These are phyloP conservation scores for Phasia obesa DNA, from an alignment of 2,888 invertebrate genomes.

Conservation along the genomic window DNA sequence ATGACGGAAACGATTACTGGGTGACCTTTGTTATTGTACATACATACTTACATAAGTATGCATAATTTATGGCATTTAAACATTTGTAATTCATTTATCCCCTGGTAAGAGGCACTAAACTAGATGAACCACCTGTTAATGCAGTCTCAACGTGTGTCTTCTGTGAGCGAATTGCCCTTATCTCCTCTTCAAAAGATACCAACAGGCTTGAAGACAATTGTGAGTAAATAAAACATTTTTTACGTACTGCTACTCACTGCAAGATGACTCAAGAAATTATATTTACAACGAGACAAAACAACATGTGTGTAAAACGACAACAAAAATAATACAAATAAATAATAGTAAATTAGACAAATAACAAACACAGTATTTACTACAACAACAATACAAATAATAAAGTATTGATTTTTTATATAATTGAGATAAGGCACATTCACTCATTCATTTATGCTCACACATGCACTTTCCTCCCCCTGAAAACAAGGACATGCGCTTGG, in stretches of 20 bases:
- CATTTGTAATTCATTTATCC: conserved; percentile 4
- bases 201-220: conserved; percentile 64
- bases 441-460: conserved; percentile 5
- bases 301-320: conserved; percentile 38
- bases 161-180: conserved; percentile 27
- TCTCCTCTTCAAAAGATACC: conserved; percentile 48
- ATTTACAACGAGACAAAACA: neutral
- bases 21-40: conserved; percentile 56
- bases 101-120: conserved; percentile 25
- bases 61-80: conserved; percentile 51
- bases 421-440: conserved; percentile 46
- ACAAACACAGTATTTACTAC: neutral
- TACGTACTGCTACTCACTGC: neutral
- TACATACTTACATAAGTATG: conserved; percentile 12
- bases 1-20: conserved; percentile 62
- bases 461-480: conserved; percentile 1
- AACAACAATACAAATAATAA: conserved; percentile 36
- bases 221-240: conserved; percentile 42
- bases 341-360: conserved; percentile 38
- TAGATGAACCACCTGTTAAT: conserved; percentile 68
- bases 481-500: conserved; percentile 59
- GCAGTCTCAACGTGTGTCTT: conserved; percentile 23
- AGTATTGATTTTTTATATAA: conserved; percentile 68
- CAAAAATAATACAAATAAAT: conserved; percentile 35
- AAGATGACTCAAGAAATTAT: conserved; percentile 34